Evolutionary conservation across 1,140 invertebrate species (phyloP), one percentile per base, ranked within the genome.

Genomic region (Argopecten irradians): DNA sequence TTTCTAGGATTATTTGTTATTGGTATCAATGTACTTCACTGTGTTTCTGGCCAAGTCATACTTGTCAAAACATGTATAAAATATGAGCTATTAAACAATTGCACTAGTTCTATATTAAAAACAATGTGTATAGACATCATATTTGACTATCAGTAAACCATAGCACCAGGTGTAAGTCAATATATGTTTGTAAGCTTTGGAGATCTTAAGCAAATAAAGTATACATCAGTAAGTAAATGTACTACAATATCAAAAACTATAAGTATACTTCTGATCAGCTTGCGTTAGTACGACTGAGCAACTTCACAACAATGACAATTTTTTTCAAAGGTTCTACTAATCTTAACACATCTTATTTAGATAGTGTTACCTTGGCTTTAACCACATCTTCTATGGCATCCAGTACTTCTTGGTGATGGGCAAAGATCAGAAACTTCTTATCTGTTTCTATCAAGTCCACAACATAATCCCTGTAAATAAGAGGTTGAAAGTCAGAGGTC

Each of bases 391-490:
- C 97, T 87, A 96, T 90, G 41, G 92, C 92, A 89, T 98, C 97
- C 90, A 99, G 91, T 94, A 99, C 97, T 82, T 96, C 95, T 89
- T 97, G 96, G 95, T 99, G 99, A 96, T 99, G 98, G 9, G 98
- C 99, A 96, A 99, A 99, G 28, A 99, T 96, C 0, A 99, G 95
- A 93, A 99, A 98, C 95, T 99, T 99, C 55, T 92, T 91, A 22
- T 93, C 93, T 41, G 89, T 88, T 41, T 94, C 94, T 32, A 95
- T 55, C 85, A 95, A 82, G 82, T 95, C 95, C 82, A 92, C 91
- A 34, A 96, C 88, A 89, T 95, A 96, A n/a, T 94, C 92, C 86
- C 95, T 95, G 87, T 0, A 91, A 39, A 83, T 87, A 82, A 85
- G 86, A 87, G 34, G 43, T 35, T 46, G 19, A 84, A 11, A 90